Conservation (phyloP, 2,797 vertebrate genomes). For the Macrochelys suwanniensis region DNA sequence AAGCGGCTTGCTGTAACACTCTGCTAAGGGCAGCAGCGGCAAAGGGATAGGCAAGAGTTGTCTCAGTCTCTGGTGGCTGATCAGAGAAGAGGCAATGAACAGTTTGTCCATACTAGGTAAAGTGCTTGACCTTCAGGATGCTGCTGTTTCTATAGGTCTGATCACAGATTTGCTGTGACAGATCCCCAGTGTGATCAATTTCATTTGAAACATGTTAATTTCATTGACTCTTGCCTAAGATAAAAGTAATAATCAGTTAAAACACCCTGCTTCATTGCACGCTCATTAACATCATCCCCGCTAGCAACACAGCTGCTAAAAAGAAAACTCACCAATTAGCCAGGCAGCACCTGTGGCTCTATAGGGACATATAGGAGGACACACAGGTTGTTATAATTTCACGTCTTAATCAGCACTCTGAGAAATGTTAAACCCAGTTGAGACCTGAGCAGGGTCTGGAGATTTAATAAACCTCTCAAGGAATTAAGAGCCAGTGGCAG, state of each 20-base stretch:
- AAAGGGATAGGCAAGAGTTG: not conserved
- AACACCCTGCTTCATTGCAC: not conserved
- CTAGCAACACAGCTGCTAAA: not conserved
- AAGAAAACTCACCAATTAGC: not conserved
- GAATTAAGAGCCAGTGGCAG: not conserved
- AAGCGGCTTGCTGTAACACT: not conserved
- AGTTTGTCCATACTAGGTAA: not conserved
- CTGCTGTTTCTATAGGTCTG: not conserved
- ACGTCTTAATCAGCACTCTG: not conserved
- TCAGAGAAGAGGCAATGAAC: not conserved
- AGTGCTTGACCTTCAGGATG: not conserved
- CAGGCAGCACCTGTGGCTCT: not conserved
- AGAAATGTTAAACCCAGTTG: not conserved
- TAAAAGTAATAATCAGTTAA: not conserved
- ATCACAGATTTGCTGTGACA: not conserved
- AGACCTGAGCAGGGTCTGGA: not conserved
- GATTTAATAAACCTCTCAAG: not conserved
- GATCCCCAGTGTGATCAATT: not conserved
- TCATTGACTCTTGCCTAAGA: not conserved
- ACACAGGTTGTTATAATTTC: not conserved
- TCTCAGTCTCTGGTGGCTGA: not conserved
- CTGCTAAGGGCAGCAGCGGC: not conserved
- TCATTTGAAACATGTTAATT: not conserved
- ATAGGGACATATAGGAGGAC: not conserved
- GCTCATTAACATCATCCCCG: not conserved